Percentiles rank a stretch among this genome's conserved stretches.
These are phyloP conservation scores for Azorinus chamasolen DNA, from an alignment of 2,888 invertebrate species.

Conservation along the genomic window DNA sequence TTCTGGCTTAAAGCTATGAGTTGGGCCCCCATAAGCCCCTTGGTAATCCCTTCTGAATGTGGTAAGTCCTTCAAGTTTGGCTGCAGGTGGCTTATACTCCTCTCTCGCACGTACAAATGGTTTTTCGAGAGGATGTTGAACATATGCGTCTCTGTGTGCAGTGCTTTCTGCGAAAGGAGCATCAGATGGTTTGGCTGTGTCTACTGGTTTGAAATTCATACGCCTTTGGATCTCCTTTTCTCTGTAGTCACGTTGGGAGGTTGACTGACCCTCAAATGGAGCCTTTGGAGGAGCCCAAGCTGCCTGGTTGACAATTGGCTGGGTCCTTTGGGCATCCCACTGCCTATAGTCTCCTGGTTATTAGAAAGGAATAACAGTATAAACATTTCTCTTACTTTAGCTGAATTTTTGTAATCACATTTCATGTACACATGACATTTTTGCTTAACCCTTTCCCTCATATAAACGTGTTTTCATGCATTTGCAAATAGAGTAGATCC, in stretches of 20 bases:
- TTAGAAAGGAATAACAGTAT: neutral
- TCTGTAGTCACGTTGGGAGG: constrained; percentile 83
- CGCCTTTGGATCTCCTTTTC: constrained; percentile 77
- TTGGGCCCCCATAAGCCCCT: constrained; percentile 71
- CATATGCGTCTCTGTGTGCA: constrained; percentile 83
- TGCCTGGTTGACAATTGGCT: constrained; percentile 65
- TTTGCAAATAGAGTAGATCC: too few species aligned
- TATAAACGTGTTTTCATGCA: too few species aligned
- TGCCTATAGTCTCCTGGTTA: constrained; percentile 82
- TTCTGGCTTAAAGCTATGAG: constrained; percentile 83
- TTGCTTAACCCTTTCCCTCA: too few species aligned
- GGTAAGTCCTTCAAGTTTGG: constrained; percentile 82
- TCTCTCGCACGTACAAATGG: constrained; percentile 76
- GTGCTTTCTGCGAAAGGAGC: constrained; percentile 84
- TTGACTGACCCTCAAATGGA: constrained; percentile 84
- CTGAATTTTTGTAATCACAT: too few species aligned
- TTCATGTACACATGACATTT: too few species aligned
- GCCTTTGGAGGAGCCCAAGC: constrained; percentile 81
- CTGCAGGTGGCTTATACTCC: constrained; percentile 76
- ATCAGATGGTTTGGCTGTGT: constrained; percentile 79
- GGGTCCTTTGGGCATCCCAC: constrained; percentile 77
- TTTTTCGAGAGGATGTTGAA: constrained; percentile 81
- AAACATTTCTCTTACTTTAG: too few species aligned
- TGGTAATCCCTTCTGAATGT: constrained; percentile 82
- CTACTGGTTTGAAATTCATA: constrained; percentile 81